Conservation (phyloP, 64 coral and sea anemone species). For the Cladopsammia gracilis region DNA sequence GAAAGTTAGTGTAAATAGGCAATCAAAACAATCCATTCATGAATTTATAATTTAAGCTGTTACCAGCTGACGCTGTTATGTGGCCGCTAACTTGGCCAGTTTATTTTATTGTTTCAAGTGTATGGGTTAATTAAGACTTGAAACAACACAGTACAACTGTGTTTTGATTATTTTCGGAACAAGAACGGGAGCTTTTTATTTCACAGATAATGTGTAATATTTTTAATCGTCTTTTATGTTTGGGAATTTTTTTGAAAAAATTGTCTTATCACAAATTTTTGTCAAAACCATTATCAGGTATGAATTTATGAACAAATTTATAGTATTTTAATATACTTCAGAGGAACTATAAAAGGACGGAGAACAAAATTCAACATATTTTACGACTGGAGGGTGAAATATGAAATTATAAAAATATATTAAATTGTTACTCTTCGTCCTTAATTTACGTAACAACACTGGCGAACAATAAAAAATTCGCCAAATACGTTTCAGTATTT, state of each 20-base stretch:
- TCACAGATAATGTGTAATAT: too few relatives aligned
- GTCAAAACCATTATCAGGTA: not conserved
- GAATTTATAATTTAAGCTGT: not conserved
- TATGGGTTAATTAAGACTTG: too few relatives aligned
- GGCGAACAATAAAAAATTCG: not conserved
- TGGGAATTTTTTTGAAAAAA: too few relatives aligned
- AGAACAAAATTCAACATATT: too few relatives aligned
- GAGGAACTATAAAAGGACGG: not conserved
- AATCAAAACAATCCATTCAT: not conserved
- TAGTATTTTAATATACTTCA: conserved; percentile 1
- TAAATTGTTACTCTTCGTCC: too few relatives aligned
- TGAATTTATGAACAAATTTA: not conserved
- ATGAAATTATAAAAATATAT: too few relatives aligned
- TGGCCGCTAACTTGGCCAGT: too few relatives aligned
- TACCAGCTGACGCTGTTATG: not conserved
- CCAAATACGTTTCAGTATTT: not conserved
- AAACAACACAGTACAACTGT: not conserved
- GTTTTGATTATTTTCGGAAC: not conserved
- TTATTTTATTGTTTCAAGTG: too few relatives aligned
- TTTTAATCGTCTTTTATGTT: too few relatives aligned
- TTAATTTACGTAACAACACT: not conserved
- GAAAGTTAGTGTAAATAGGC: not conserved
- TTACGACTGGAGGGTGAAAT: too few relatives aligned
- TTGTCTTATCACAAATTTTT: not conserved
- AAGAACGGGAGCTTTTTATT: not conserved